phyloP scores from a whole-genome alignment of 2,113 vertebrate species.

The Arizona elegans region DNA sequence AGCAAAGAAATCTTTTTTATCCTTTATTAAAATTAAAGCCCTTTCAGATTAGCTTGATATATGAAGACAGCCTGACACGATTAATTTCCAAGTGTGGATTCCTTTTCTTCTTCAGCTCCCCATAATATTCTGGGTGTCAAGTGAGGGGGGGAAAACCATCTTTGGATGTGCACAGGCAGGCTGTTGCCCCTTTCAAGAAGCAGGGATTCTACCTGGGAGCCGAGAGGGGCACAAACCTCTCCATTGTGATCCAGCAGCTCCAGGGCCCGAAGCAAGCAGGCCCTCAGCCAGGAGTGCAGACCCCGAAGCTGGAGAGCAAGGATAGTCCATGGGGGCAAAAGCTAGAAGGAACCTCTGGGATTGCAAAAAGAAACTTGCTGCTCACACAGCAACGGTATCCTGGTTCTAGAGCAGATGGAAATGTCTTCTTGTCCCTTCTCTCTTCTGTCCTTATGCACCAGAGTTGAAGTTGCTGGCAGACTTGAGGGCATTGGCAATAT shows the following conservation, averaged over 20 bases:
- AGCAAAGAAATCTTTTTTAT: constrained; percentile 88
- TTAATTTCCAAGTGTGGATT: constrained; percentile 72
- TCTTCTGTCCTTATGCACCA: neutral
- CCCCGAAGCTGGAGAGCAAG: neutral
- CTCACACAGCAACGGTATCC: neutral
- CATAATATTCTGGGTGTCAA: constrained; percentile 41
- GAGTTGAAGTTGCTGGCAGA: neutral
- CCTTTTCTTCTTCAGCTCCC: constrained; percentile 20
- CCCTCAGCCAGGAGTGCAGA: neutral
- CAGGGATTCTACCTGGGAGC: neutral
- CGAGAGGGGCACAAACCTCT: neutral
- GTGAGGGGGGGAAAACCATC: neutral
- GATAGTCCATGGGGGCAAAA: neutral
- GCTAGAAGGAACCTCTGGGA: neutral
- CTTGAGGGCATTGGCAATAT: neutral
- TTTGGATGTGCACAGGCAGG: neutral
- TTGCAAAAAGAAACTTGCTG: neutral
- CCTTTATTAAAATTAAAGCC: constrained; percentile 85
- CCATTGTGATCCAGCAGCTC: neutral
- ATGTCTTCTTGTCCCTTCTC: neutral
- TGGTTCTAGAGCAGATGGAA: neutral
- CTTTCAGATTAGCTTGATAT: constrained; percentile 83
- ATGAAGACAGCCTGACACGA: constrained; percentile 81
- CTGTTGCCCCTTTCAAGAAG: neutral
- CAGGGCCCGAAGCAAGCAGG: neutral